These are phyloP conservation scores for Aphelocoma coerulescens DNA, from an alignment of 2,113 vertebrate genomes.

Conservation along the genomic window DNA sequence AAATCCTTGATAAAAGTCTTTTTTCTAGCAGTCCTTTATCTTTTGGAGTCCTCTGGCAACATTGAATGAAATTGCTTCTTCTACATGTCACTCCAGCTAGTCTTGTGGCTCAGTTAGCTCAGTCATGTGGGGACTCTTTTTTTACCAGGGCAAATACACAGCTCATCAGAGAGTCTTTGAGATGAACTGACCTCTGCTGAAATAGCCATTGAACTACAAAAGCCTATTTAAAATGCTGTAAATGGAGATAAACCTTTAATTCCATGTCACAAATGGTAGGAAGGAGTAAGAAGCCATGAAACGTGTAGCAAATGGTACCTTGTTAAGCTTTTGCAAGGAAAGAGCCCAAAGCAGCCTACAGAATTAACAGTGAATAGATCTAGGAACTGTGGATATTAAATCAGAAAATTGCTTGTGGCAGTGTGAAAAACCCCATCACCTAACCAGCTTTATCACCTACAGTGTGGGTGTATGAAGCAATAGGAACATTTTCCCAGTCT, in stretches of 20 bases:
- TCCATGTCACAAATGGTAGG: neutral
- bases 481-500: neutral
- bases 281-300: neutral
- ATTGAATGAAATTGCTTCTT: neutral
- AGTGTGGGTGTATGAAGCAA: neutral
- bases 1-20: neutral
- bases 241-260: neutral
- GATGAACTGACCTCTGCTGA: neutral
- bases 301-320: accelerated
- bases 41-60: accelerated
- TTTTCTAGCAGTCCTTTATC: neutral
- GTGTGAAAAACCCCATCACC: neutral
- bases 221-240: neutral
- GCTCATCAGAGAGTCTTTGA: neutral
- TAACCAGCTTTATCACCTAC: neutral
- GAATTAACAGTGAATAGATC: neutral
- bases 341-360: neutral
- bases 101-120: neutral
- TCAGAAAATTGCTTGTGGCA: neutral
- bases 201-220: neutral
- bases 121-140: neutral
- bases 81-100: neutral
- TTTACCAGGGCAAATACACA: neutral
- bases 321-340: neutral
- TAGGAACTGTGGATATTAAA: neutral